Percentiles rank a stretch among this genome's conserved stretches.
Conservation (phyloP, 2,113 vertebrate species). For the Verasper variegatus region DNA sequence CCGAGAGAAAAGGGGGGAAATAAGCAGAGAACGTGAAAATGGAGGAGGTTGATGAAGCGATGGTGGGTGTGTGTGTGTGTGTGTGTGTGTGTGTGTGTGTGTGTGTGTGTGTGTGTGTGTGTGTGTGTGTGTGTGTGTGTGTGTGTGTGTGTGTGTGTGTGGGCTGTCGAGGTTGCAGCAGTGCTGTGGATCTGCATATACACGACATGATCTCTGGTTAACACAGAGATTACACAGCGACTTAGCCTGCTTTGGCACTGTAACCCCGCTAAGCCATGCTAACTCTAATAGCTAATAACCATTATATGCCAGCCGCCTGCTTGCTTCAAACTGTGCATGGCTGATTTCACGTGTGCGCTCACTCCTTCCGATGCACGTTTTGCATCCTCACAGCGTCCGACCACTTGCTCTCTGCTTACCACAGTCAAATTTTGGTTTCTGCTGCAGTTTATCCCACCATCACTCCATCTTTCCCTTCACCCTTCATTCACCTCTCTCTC, state of each 20-base stretch:
- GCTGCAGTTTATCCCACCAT: not conserved
- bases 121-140: not conserved
- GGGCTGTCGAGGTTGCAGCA: not conserved
- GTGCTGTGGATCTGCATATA: constrained; percentile 52
- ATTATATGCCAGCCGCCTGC: constrained; percentile 33
- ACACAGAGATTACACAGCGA: constrained; percentile 65
- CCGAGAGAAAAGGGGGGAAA: not conserved
- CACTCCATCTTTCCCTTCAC: constrained; percentile 15
- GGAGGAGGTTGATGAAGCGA: not conserved
- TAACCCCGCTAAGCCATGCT: constrained; percentile 65
- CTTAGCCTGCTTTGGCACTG: constrained; percentile 54
- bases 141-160: not conserved
- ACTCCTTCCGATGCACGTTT: constrained; percentile 16
- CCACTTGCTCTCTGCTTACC: constrained; percentile 9
- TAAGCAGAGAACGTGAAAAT: not conserved
- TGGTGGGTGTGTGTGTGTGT: not conserved
- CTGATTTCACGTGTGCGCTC: constrained; percentile 30
- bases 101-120: not conserved
- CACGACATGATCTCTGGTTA: constrained; percentile 66
- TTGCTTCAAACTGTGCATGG: constrained; percentile 35
- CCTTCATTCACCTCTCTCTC: constrained; percentile 35
- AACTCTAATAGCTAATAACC: constrained; percentile 64
- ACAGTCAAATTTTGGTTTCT: constrained; percentile 13
- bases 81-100: not conserved
- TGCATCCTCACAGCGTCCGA: constrained; percentile 19